phyloP scores from a whole-genome alignment of 23 tunicate genomes.

The Styela clava region DNA sequence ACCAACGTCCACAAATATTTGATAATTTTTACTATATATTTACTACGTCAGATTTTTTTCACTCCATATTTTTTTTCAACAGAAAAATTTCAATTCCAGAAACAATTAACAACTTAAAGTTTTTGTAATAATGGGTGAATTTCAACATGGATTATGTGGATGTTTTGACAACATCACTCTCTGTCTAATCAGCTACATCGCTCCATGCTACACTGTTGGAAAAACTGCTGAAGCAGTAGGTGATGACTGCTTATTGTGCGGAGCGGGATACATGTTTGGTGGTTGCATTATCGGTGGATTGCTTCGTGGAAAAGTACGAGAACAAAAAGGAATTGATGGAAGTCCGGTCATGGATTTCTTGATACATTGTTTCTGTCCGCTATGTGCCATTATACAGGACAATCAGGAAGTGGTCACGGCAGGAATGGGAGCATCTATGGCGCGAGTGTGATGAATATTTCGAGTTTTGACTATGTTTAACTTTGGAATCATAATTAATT shows the following conservation, averaged over 20 bases:
- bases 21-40: too few relatives aligned
- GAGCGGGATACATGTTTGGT: conserved; percentile 28
- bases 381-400: conserved; percentile 64
- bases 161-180: conserved; percentile 49
- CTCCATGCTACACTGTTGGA: conserved; percentile 57
- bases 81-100: too few relatives aligned
- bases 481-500: too few relatives aligned
- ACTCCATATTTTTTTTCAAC: too few relatives aligned
- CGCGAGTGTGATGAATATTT: conserved; percentile 12
- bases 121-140: conserved; percentile 16
- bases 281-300: conserved; percentile 55
- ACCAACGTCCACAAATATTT: too few relatives aligned
- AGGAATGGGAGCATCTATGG: conserved; percentile 25
- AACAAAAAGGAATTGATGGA: conserved; percentile 46
- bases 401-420: conserved; percentile 28
- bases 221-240: conserved; percentile 62
- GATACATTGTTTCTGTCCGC: conserved; percentile 39
- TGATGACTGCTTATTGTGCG: conserved; percentile 43
- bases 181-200: conserved; percentile 43
- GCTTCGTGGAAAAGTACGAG: conserved; percentile 49
- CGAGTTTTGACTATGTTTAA: too few relatives aligned
- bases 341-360: conserved; percentile 24
- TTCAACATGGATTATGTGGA: conserved; percentile 31
- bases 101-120: too few relatives aligned
- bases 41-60: too few relatives aligned